phyloP scores from a whole-genome alignment of 2,113 vertebrate genomes.

The Chaetops frenatus region DNA sequence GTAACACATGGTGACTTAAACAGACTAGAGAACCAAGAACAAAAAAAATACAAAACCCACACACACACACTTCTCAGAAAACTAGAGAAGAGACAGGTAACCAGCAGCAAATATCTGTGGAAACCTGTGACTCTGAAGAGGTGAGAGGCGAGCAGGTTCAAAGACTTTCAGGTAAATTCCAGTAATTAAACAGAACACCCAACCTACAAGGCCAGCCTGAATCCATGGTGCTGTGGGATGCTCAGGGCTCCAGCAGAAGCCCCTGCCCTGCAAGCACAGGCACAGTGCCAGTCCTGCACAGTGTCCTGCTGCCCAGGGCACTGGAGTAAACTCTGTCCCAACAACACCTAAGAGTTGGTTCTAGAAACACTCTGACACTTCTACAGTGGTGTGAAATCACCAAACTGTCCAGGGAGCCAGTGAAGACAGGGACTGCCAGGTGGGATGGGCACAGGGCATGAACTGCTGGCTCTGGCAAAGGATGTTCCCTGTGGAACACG shows the following conservation, averaged over 20 bases:
- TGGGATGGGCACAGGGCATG: not conserved
- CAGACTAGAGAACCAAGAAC: not conserved
- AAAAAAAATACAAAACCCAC: not conserved
- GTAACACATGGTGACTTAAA: not conserved
- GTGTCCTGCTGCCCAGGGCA: not conserved
- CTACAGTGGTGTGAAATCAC: not conserved
- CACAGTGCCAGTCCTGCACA: not conserved
- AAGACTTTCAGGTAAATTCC: not conserved
- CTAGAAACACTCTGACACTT: not conserved
- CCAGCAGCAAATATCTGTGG: not conserved
- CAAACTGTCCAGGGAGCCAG: not conserved
- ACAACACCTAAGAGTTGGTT: fast-evolving
- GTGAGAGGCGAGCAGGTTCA: not conserved
- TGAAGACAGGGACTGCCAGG: not conserved
- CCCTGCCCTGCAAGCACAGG: not conserved
- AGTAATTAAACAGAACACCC: not conserved
- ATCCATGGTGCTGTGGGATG: not conserved
- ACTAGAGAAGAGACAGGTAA: not conserved
- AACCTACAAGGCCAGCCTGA: not conserved
- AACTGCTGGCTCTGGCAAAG: not conserved
- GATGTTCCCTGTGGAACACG: not conserved
- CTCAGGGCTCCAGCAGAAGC: not conserved
- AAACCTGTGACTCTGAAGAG: not conserved
- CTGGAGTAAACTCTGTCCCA: not conserved
- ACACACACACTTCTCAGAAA: not conserved